Evolutionary conservation across 2,113 vertebrate genomes (phyloP).

Genomic region (Fregetta grallaria): DNA sequence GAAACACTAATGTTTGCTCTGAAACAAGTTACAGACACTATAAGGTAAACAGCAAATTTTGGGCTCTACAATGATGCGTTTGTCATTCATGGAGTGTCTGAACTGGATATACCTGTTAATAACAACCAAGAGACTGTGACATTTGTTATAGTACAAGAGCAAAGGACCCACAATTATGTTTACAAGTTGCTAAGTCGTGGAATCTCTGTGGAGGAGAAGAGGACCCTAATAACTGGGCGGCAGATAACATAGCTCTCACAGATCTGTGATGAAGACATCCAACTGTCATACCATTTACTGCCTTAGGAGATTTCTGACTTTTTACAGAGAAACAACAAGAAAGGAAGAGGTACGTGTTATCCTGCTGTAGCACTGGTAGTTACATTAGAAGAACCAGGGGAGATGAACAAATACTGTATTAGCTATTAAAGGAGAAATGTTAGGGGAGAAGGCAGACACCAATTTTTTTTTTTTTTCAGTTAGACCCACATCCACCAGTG

Average conservation of each 20-base stretch:
- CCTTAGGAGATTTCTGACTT: neutral
- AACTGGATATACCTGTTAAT: neutral
- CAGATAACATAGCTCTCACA: neutral
- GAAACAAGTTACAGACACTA: neutral
- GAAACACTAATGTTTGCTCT: neutral
- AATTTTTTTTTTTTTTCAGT: neutral
- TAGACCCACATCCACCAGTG: too few species aligned
- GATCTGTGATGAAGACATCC: neutral
- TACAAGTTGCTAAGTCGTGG: neutral
- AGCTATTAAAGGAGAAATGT: neutral
- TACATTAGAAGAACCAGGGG: neutral
- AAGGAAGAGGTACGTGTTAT: neutral
- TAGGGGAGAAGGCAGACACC: neutral
- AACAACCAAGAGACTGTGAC: neutral
- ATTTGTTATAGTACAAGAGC: neutral
- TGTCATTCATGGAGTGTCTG: neutral
- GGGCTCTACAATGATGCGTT: neutral
- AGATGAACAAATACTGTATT: neutral
- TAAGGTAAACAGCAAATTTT: neutral
- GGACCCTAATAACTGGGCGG: neutral
- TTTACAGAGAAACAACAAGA: neutral
- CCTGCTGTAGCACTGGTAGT: neutral
- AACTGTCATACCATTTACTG: neutral
- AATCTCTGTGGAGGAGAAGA: neutral
- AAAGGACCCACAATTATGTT: neutral